These are phyloP conservation scores for Blera fallax DNA, from an alignment of 2,888 invertebrate genomes.

Conservation along the genomic window DNA sequence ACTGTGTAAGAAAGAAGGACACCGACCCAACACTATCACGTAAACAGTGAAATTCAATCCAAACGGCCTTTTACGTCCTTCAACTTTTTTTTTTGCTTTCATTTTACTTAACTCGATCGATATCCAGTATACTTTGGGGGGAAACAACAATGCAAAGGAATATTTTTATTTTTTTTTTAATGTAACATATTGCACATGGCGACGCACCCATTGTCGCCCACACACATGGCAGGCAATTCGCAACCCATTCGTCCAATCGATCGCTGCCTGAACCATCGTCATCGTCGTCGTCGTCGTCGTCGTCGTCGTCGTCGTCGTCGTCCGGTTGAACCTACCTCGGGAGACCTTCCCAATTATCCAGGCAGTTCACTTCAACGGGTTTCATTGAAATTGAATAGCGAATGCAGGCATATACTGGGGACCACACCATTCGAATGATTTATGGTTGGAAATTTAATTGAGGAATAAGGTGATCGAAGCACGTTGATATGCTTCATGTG, in stretches of 20 bases:
- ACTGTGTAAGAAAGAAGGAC: constrained; percentile 59
- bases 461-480: constrained; percentile 62
- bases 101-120: constrained; percentile 15
- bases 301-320: constrained; percentile 2
- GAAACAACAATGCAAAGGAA: neutral
- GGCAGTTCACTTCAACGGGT: constrained; percentile 69
- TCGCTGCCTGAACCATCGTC: constrained; percentile 20
- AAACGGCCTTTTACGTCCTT: constrained; percentile 71
- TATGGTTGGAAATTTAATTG: constrained; percentile 56
- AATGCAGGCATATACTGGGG: constrained; percentile 28
- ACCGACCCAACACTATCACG: constrained; percentile 68
- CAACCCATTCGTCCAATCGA: constrained; percentile 43
- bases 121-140: neutral
- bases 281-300: constrained; percentile 11
- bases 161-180: neutral
- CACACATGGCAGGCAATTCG: constrained; percentile 60
- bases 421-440: constrained; percentile 69
- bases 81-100: constrained; percentile 20
- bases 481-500: constrained; percentile 46
- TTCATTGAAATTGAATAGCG: constrained; percentile 63
- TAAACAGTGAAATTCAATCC: constrained; percentile 69
- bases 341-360: constrained; percentile 69
- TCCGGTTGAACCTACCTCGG: constrained; percentile 50
- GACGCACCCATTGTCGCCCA: constrained; percentile 70
- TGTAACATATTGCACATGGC: constrained; percentile 54